phyloP scores from a whole-genome alignment of 2,113 vertebrate genomes.

The Barnardius zonarius region DNA sequence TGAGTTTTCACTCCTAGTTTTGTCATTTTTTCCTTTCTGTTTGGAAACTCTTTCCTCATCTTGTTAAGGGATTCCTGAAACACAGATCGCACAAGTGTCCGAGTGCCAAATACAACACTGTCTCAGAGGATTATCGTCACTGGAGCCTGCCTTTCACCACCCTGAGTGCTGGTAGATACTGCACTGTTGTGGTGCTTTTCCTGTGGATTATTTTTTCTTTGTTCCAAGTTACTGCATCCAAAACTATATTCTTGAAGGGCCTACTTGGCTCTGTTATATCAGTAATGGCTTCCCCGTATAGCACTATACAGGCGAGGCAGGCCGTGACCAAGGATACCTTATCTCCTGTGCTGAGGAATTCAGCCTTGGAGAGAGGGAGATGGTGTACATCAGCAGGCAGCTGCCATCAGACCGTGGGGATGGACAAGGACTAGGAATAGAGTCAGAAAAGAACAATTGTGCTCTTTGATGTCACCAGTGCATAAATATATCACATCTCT shows the following conservation, averaged over 20 bases:
- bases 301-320: background rate
- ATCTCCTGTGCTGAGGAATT: background rate
- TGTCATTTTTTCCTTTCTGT: background rate
- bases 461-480: background rate
- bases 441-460: background rate
- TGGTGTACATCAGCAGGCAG: background rate
- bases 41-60: background rate
- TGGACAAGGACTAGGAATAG: background rate
- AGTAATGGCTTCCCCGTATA: background rate
- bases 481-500: background rate
- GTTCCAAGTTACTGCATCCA: background rate
- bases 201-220: background rate
- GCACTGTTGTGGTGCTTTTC: background rate
- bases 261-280: background rate
- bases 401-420: background rate
- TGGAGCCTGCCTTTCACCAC: conserved; percentile 5
- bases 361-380: background rate
- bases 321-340: background rate
- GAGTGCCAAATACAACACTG: conserved; percentile 11
- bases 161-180: background rate
- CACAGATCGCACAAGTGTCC: background rate
- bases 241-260: background rate
- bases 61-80: background rate
- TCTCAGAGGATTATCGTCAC: background rate
- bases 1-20: background rate